phyloP scores from a whole-genome alignment of 2,888 invertebrate species.

The Rhabditoides inermis region DNA sequence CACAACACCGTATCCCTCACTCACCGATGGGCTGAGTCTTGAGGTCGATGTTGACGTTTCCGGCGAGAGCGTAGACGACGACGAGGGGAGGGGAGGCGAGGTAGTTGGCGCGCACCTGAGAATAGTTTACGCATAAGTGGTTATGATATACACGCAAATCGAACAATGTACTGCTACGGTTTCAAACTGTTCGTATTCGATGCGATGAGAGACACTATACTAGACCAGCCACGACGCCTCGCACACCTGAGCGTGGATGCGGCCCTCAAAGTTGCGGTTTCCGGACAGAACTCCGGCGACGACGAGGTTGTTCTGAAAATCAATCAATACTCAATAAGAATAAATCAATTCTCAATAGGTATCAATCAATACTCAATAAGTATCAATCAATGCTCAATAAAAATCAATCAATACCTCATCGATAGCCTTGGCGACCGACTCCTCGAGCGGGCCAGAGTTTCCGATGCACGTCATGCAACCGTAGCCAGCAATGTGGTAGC shows the following conservation, averaged over 20 bases:
- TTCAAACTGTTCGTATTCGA: too few relatives aligned
- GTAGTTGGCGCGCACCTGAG: constrained; percentile 92
- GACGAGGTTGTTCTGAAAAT: constrained; percentile 72
- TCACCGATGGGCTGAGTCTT: constrained; percentile 72
- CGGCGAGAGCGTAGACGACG: constrained; percentile 92
- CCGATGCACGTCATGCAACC: constrained; percentile 99
- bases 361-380: neutral
- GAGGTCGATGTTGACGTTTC: constrained; percentile 87
- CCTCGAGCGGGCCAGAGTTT: constrained; percentile 88
- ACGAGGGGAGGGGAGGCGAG: constrained; percentile 92
- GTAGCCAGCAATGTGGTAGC: constrained; percentile 89
- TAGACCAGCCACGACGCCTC: too few relatives aligned
- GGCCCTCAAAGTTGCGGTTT: constrained; percentile 93
- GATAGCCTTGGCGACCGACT: constrained; percentile 79
- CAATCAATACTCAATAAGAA: constrained; percentile 7
- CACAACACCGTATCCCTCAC: constrained; percentile 16
- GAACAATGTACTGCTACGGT: too few relatives aligned
- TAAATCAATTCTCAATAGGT: neutral
- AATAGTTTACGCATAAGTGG: too few relatives aligned
- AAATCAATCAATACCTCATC: constrained; percentile 64
- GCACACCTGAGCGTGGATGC: constrained; percentile 87
- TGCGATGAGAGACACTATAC: too few relatives aligned
- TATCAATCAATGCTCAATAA: neutral
- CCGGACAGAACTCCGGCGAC: constrained; percentile 92
- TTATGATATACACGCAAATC: neutral